These are phyloP conservation scores for Hystrix cristata DNA, from an alignment of 2,113 vertebrate species.

Conservation along the genomic window DNA sequence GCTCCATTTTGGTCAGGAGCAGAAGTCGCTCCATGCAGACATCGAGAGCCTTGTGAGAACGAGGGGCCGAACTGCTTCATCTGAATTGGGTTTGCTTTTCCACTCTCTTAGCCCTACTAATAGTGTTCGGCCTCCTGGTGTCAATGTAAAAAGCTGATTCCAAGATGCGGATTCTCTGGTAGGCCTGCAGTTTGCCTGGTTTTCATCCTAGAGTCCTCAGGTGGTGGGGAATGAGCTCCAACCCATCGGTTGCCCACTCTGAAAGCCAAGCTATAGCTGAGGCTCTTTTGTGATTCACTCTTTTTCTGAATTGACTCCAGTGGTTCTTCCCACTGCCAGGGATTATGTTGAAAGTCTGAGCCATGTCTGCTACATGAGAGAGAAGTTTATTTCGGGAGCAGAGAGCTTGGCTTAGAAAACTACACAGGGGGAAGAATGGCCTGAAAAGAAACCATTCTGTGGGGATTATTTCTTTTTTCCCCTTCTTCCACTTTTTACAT, in stretches of 20 bases:
- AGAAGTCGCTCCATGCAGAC: neutral
- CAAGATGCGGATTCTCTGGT: neutral
- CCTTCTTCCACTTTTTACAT: neutral
- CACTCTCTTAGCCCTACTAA: neutral
- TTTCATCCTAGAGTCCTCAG: neutral
- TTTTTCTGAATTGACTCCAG: neutral
- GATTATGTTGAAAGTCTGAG: neutral
- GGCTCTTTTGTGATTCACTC: too few species aligned
- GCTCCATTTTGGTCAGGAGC: neutral
- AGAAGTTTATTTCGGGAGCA: neutral
- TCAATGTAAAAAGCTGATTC: neutral
- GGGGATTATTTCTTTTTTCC: neutral
- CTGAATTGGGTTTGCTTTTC: neutral
- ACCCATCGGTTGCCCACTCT: neutral
- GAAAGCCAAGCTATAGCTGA: neutral
- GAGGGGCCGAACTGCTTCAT: constrained; percentile 3
- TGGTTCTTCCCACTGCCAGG: neutral
- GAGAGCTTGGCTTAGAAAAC: neutral
- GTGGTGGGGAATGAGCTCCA: neutral
- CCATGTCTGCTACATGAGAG: neutral
- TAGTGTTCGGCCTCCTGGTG: neutral
- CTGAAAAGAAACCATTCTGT: neutral
- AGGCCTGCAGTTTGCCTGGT: neutral
- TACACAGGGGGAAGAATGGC: neutral
- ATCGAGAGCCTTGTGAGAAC: neutral